Evolutionary conservation across 2,113 vertebrate genomes (phyloP).

Genomic region (Orientallactaga bullata): DNA sequence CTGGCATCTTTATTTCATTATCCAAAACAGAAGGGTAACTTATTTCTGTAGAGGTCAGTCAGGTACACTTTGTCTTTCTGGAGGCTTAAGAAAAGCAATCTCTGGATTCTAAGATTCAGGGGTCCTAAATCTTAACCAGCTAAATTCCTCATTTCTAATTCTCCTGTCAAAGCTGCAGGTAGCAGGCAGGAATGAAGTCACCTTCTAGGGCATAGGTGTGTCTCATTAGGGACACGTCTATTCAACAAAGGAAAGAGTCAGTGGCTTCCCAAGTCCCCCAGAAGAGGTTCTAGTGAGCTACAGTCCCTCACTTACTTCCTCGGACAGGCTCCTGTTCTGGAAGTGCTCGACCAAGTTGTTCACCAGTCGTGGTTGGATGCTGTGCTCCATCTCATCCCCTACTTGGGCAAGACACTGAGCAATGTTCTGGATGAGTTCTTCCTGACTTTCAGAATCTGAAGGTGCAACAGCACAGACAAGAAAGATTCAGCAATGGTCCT

Average conservation of each 20-base stretch:
- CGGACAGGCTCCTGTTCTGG: slow-evolving; percentile 56
- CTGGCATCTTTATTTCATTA: background rate
- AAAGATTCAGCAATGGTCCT: background rate
- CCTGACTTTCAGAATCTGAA: slow-evolving; percentile 66
- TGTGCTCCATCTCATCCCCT: slow-evolving; percentile 84
- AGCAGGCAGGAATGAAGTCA: too few relatives aligned
- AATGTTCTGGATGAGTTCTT: slow-evolving; percentile 81
- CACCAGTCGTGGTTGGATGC: slow-evolving; percentile 78
- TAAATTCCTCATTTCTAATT: background rate
- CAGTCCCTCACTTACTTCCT: slow-evolving; percentile 80
- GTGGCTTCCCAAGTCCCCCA: background rate
- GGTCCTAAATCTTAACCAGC: background rate
- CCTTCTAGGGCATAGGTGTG: background rate
- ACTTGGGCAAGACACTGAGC: slow-evolving; percentile 83
- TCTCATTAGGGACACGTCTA: background rate
- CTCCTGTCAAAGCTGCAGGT: background rate
- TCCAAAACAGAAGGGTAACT: background rate
- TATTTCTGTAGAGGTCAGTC: background rate
- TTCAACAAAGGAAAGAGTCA: background rate
- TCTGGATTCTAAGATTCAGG: too few relatives aligned
- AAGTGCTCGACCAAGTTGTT: slow-evolving; percentile 77
- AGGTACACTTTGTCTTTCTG: background rate
- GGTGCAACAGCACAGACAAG: background rate
- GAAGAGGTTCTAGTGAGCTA: background rate
- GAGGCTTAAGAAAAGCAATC: background rate